phyloP scores from a whole-genome alignment of 2,113 vertebrate genomes.

The Ptilorrhoa leucosticta region DNA sequence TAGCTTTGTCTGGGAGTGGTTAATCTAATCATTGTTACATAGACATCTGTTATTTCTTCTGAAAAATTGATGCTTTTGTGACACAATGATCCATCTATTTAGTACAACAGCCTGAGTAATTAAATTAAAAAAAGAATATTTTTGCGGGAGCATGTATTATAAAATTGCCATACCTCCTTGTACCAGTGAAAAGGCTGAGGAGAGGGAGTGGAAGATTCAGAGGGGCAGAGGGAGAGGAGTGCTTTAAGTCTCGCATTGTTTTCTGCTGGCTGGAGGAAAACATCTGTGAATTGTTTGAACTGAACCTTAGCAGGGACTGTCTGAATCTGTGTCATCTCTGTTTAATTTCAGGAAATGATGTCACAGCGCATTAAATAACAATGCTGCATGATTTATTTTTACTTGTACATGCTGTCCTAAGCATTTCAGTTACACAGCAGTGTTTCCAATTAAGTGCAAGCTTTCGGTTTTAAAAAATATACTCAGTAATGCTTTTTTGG shows the following conservation, averaged over 20 bases:
- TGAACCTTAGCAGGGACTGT: constrained; percentile 70
- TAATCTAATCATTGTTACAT: constrained; percentile 64
- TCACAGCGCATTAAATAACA: constrained; percentile 77
- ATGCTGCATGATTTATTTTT: constrained; percentile 74
- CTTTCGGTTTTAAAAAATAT: constrained; percentile 57
- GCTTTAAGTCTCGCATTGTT: constrained; percentile 70
- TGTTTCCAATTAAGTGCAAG: constrained; percentile 76
- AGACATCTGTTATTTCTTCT: constrained; percentile 62
- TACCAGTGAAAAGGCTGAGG: not conserved
- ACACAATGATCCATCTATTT: constrained; percentile 66
- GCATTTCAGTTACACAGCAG: constrained; percentile 63
- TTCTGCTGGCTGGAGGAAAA: constrained; percentile 75
- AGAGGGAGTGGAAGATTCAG: not conserved
- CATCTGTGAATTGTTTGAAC: constrained; percentile 88
- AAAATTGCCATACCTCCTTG: constrained; percentile 30
- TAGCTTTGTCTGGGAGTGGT: constrained; percentile 54
- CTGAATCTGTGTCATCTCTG: constrained; percentile 78
- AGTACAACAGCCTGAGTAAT: constrained; percentile 54
- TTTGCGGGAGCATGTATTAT: constrained; percentile 30
- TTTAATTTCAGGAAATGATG: constrained; percentile 83
- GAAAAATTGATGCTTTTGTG: constrained; percentile 65
- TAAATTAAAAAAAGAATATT: constrained; percentile 68
- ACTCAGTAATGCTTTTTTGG: constrained; percentile 5
- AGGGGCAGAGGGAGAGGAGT: not conserved
- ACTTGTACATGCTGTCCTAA: constrained; percentile 71